Conservation (phyloP, 1,140 invertebrate genomes). For the Coptotermes formosanus region DNA sequence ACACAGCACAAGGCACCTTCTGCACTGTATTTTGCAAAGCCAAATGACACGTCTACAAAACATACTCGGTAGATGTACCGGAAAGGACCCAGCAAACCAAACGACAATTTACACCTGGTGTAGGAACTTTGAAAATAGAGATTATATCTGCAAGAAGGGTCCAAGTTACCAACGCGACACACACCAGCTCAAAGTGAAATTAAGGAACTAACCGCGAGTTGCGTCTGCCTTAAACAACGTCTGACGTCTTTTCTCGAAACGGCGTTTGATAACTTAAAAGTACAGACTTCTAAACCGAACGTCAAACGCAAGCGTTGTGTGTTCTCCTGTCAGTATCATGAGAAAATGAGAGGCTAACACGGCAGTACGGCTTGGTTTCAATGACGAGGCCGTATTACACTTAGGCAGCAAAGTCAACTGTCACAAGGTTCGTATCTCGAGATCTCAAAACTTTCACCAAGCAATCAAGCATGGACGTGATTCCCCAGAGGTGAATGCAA, state of each 20-base stretch:
- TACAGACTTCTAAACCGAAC: background rate
- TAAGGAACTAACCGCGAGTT: background rate
- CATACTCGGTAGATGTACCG: background rate
- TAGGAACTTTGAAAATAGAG: background rate
- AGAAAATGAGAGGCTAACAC: background rate
- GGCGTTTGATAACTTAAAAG: background rate
- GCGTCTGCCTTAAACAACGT: background rate
- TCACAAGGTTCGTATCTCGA: background rate
- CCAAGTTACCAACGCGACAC: no score
- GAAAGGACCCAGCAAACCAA: conserved; percentile 14
- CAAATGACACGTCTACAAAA: background rate
- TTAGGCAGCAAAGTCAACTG: background rate
- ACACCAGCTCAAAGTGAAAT: background rate
- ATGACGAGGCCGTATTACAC: conserved; percentile 16
- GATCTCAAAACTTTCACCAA: conserved; percentile 10
- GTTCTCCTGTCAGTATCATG: background rate
- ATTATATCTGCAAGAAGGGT: background rate
- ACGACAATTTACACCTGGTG: background rate
- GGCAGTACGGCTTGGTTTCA: background rate
- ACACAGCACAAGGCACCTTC: no score
- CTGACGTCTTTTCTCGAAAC: background rate
- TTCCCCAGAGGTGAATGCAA: background rate
- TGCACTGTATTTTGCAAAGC: no score
- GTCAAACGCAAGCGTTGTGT: background rate
- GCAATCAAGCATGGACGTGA: background rate